Base-by-base conservation (phyloP, 2,113 vertebrate genomes). In the Phyllopteryx taeniolatus region DNA sequence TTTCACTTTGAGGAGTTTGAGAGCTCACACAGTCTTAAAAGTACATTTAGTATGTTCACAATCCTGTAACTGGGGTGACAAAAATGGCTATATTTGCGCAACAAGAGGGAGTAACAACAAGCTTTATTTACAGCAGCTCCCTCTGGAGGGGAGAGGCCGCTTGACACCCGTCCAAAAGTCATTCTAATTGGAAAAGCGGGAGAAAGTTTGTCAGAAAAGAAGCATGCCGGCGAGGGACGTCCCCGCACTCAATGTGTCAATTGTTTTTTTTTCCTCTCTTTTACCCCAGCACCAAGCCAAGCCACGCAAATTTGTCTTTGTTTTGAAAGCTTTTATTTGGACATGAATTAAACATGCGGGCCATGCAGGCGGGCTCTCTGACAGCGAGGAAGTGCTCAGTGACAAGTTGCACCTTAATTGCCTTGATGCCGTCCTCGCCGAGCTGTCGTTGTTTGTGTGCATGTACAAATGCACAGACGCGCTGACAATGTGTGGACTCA, bases 191-290 rank as follows among this genome's bases (percentile, higher is more conserved):
- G 83, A 86, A 60, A 86, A 51, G 71, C 78, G 78, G 75, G 74
- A 71, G 67, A 80, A 85, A 81, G 76, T 88, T 87, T 89, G 80
- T 89, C 77, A 76, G 75, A 76, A 77, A 73, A 61, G 59, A 61
- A 61, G 78, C 53, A 10, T 72, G 76, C 72, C 76, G 79, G 76
- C 27, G 8, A 81, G 79, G 81, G 78, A 83, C 20, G 46, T 53
- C 73, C 77, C 73, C 43, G 74, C 78, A 83, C 86, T 79, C 81
- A 85, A 85, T 86, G 87, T 89, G 89, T 88, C 86, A 88, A 80
- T 89, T 86, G 31, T 61, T 33, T 35, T 33, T 35, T 15, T 33
- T 13, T 19, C 20, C 20, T n/a, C 7, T n/a, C 20, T 83, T 71
- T 79, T 77, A 68, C 14, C 8, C 31, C 0, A 33, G 31, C 59